Percentiles rank a stretch among this genome's conserved stretches.
Evolutionary conservation across 1,140 invertebrate species (phyloP).

Genomic region (Drosophila biarmipes): DNA sequence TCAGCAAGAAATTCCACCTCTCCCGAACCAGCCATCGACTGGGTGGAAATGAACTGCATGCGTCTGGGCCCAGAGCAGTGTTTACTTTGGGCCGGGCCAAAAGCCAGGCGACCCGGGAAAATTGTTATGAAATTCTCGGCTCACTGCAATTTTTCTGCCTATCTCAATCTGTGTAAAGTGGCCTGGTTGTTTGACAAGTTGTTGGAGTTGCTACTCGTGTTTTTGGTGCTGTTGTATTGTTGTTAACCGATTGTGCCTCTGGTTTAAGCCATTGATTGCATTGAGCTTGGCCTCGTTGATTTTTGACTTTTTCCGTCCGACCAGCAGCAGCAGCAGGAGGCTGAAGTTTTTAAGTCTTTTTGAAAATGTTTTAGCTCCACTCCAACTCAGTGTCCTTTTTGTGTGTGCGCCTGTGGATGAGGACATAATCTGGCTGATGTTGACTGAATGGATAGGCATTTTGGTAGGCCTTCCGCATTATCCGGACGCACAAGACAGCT

Average conservation of each 20-base stretch:
- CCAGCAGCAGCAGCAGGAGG: conserved; percentile 16
- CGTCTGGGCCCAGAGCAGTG: conserved; percentile 49
- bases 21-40: not conserved
- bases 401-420: conserved; percentile 30
- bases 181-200: conserved; percentile 74
- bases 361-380: conserved; percentile 58
- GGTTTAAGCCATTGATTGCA: conserved; percentile 78
- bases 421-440: conserved; percentile 61
- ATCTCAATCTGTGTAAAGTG: conserved; percentile 31
- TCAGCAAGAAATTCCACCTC: conserved; percentile 2
- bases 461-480: conserved; percentile 53
- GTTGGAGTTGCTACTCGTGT: conserved; percentile 64
- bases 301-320: conserved; percentile 51
- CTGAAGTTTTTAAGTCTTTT: conserved; percentile 64
- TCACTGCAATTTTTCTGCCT: conserved; percentile 23
- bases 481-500: conserved; percentile 13
- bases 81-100: conserved; percentile 48
- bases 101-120: conserved; percentile 34
- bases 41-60: conserved; percentile 40
- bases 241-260: conserved; percentile 35
- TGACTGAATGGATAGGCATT: conserved; percentile 61
- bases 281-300: conserved; percentile 54
- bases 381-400: conserved; percentile 4
- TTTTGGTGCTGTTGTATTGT: conserved; percentile 32
- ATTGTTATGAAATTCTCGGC: conserved; percentile 69